Conservation (phyloP, 2,797 vertebrate species). For the Pogoniulus pusillus region DNA sequence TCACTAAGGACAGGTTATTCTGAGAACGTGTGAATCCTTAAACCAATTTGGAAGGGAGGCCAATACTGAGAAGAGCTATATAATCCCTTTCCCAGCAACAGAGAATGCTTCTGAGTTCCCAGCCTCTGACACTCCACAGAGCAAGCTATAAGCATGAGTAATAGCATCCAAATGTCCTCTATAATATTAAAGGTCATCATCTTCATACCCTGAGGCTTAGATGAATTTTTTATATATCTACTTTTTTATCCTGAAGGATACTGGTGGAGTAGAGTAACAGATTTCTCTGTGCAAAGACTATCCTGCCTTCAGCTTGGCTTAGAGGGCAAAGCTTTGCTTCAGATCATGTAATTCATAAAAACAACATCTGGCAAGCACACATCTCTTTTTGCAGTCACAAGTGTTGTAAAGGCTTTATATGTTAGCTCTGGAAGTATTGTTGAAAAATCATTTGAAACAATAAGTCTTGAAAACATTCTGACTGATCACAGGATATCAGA, state of each 20-base stretch:
- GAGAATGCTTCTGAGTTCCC: neutral
- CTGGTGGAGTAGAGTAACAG: neutral
- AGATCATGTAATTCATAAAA: slow-evolving; percentile 14
- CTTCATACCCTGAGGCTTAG: neutral
- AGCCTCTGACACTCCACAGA: neutral
- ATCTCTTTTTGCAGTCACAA: neutral
- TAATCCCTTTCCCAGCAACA: neutral
- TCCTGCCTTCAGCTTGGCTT: neutral
- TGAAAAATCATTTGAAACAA: neutral
- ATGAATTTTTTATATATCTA: neutral
- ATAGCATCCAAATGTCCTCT: slow-evolving; percentile 6
- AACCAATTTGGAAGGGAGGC: slow-evolving; percentile 37
- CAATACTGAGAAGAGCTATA: slow-evolving; percentile 15
- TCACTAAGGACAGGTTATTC: slow-evolving; percentile 14
- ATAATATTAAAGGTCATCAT: slow-evolving; percentile 22
- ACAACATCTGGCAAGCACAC: neutral
- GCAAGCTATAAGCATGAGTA: neutral
- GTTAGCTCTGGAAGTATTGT: slow-evolving; percentile 2
- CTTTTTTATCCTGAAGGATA: neutral
- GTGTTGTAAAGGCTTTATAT: slow-evolving; percentile 3
- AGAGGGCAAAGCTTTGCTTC: neutral
- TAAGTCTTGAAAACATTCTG: neutral
- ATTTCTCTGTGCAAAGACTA: neutral
- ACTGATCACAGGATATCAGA: too few species aligned
- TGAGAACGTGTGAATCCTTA: slow-evolving; percentile 40